These are phyloP conservation scores for Oryzaephilus surinamensis DNA, from an alignment of 1,140 invertebrate species.

Conservation along the genomic window DNA sequence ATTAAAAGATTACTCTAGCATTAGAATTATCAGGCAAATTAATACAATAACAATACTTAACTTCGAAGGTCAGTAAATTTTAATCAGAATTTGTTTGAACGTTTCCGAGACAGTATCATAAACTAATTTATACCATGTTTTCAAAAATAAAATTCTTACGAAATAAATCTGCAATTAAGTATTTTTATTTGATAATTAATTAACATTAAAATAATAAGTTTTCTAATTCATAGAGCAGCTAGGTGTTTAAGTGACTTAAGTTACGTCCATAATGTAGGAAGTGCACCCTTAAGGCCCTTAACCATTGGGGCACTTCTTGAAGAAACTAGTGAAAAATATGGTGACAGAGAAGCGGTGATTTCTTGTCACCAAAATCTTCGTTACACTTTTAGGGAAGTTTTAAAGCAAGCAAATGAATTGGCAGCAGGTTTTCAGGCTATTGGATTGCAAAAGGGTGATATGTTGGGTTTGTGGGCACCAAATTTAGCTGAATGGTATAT, in stretches of 20 bases:
- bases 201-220: neutral
- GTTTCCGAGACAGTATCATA: too few species aligned
- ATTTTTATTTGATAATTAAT: neutral
- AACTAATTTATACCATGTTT: too few species aligned
- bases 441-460: constrained; percentile 70
- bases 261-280: constrained; percentile 44
- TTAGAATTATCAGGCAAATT: too few species aligned
- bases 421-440: constrained; percentile 69
- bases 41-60: too few species aligned
- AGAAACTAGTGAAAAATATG: constrained; percentile 42
- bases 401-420: constrained; percentile 59
- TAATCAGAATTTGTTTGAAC: too few species aligned
- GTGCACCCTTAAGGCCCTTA: constrained; percentile 43
- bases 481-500: constrained; percentile 79
- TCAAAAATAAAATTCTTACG: neutral
- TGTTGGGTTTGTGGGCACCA: constrained; percentile 80
- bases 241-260: too few species aligned
- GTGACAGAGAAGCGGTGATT: constrained; percentile 47
- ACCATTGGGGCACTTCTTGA: constrained; percentile 54
- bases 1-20: too few species aligned
- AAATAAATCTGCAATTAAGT: neutral
- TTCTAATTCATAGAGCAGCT: neutral
- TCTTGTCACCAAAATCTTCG: constrained; percentile 49
- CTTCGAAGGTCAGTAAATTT: too few species aligned
- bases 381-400: constrained; percentile 51